Percentiles rank a stretch among this genome's conserved stretches.
Evolutionary conservation across 2,113 vertebrate species (phyloP).

Genomic region (Pseudorasbora parva): DNA sequence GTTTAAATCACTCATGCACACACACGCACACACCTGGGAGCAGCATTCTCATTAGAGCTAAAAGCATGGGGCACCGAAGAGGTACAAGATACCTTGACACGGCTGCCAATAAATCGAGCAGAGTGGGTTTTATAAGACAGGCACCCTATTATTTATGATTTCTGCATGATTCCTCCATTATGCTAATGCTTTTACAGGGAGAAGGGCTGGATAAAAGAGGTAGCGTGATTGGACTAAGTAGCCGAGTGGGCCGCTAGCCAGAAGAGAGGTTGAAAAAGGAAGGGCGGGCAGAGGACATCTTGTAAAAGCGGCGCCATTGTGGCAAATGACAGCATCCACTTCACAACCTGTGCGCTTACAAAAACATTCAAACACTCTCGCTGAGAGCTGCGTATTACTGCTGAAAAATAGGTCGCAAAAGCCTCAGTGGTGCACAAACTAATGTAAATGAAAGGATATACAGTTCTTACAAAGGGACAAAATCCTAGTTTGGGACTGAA

Average conservation of each 20-base stretch:
- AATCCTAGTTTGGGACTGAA: slow-evolving; percentile 15
- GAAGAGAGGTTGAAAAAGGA: slow-evolving; percentile 38
- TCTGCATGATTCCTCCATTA: slow-evolving; percentile 80
- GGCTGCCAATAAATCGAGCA: slow-evolving; percentile 77
- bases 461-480: not conserved
- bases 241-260: slow-evolving; percentile 6
- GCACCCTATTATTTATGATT: slow-evolving; percentile 81
- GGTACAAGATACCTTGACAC: slow-evolving; percentile 60
- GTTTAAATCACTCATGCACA: slow-evolving; percentile 39
- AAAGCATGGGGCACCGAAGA: slow-evolving; percentile 70
- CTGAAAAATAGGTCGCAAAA: not conserved
- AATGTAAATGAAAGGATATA: slow-evolving; percentile 3
- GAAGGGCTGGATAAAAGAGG: slow-evolving; percentile 71
- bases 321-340: slow-evolving; percentile 37
- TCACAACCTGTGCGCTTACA: slow-evolving; percentile 2
- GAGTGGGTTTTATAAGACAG: slow-evolving; percentile 76
- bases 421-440: not conserved
- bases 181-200: slow-evolving; percentile 78
- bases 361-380: slow-evolving; percentile 5
- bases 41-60: slow-evolving; percentile 74
- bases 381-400: slow-evolving; percentile 21
- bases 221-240: slow-evolving; percentile 44
- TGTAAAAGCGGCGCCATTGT: slow-evolving; percentile 57
- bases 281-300: slow-evolving; percentile 56
- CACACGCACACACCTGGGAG: slow-evolving; percentile 24